Evolutionary conservation across 2,113 vertebrate genomes (phyloP), one percentile per base, ranked within the genome.

Genomic region (Merops nubicus): DNA sequence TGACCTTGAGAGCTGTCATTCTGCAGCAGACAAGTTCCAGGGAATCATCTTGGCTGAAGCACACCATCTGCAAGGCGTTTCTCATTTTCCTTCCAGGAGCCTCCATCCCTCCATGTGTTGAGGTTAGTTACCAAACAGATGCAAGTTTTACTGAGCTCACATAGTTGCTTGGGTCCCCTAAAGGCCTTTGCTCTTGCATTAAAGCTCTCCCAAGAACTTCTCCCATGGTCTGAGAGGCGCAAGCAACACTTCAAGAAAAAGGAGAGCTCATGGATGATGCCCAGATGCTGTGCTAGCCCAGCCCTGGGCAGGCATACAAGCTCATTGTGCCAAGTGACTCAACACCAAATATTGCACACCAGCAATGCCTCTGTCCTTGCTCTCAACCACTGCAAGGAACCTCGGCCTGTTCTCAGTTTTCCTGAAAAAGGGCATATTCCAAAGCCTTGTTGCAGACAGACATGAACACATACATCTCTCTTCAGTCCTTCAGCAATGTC

Each of bases 121-220:
- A 53, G 5, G 5, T 48, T 20, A 11, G 25, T 67, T 20, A 76
- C 33, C n/a, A 69, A 83, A 47, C 63, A 26, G 38, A 11, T 0
- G 2, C 31, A 19, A 4, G 15, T 18, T 56, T 74, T 34, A 23
- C 50, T 67, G 59, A 8, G 36, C 38, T 45, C 83, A 20, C 45
- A 5, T 1, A 1, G 26, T 3, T 20, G 8, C n/a, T 57, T 14
- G 45, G 62, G 2, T 5, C 14, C 16, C 2, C 1, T 11, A 18
- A 33, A 36, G 33, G 17, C 29, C 15, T 78, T 33, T 72, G 18
- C 45, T 67, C 47, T 65, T 57, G 25, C 50, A 23, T 3, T 31
- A 67, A 65, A 62, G 15, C 18, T 50, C 57, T 76, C 18, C 31
- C 34, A 75, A 54, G 54, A 60, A 59, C 0, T 0, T 51, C 54